Evolutionary conservation across 2,113 vertebrate species (phyloP), one percentile per base, ranked within the genome.

Genomic region (Eclectus roratus): DNA sequence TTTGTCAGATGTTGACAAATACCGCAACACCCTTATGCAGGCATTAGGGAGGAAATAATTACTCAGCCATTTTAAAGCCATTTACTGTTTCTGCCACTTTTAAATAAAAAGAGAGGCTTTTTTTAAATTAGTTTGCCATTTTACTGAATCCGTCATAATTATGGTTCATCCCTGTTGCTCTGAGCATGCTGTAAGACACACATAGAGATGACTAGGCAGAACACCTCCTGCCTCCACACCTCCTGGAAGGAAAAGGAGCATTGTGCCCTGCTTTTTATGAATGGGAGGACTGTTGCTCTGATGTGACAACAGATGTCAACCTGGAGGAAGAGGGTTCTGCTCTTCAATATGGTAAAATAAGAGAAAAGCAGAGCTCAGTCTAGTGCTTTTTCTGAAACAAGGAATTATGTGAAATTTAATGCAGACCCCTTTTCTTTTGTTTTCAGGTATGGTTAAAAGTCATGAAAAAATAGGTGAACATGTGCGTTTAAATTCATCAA

Each of bases 1-100:
- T 91, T 76, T 61, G 47, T 70, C 65, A 77, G 71, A 73, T 74
- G 85, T 86, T 91, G 89, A 91, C 85, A 95, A 82, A 69, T 79
- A 70, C 55, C 39, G 2, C 72, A 85, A 49, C 27, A 74, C 7
- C 41, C 31, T 64, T 80, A 55, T 20, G 31, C 14, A 71, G 61
- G 35, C 66, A 61, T 86, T 58, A 56, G 79, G 56, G 44, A 71
- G 31, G 35, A 91, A 77, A 77, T 23, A 43, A 47, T 78, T 91
- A 61, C 44, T 93, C 52, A 81, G 37, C 9, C 69, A 46, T 60
- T 72, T 66, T 28, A 64, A 83, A 93, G 39, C 37, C 27, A 49
- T 74, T 88, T 86, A 78, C 9, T 21, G 6, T 77, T 86, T 90
- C 60, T 83, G 37, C 29, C 4, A 4, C 1, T 52, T 76, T 43